Evolutionary conservation across 1,140 invertebrate genomes (phyloP).

Genomic region (Asbolus verrucosus): DNA sequence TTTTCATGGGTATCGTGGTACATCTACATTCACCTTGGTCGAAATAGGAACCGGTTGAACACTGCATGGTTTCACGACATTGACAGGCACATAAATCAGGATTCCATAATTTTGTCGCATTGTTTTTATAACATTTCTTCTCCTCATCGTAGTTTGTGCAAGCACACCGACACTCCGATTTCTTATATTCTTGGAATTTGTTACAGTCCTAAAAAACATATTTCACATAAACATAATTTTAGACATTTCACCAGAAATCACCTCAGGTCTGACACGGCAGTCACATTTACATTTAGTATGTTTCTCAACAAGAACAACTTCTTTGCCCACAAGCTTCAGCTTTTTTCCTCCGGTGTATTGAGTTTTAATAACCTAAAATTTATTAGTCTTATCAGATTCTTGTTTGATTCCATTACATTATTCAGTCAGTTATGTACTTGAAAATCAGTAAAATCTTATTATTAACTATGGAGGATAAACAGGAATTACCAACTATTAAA

Average conservation of each 20-base stretch:
- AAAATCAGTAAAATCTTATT: too few species aligned
- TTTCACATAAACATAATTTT: not conserved
- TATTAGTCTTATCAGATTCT: slow-evolving; percentile 35
- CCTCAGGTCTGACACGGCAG: slow-evolving; percentile 70
- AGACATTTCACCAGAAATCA: slow-evolving; percentile 55
- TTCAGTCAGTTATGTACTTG: too few species aligned
- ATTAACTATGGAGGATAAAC: too few species aligned
- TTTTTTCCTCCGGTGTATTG: slow-evolving; percentile 62
- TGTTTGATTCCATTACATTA: too few species aligned
- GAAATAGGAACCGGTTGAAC: slow-evolving; percentile 72
- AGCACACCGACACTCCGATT: slow-evolving; percentile 70
- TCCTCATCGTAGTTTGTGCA: slow-evolving; percentile 73
- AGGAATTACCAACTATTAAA: too few species aligned
- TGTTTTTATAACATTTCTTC: slow-evolving; percentile 68
- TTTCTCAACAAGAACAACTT: slow-evolving; percentile 70
- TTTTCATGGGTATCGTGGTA: slow-evolving; percentile 53
- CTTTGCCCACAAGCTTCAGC: slow-evolving; percentile 60
- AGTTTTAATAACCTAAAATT: slow-evolving; percentile 63
- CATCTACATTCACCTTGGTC: slow-evolving; percentile 73
- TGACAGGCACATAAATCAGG: slow-evolving; percentile 69
- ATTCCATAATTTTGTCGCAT: slow-evolving; percentile 72
- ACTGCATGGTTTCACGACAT: slow-evolving; percentile 69
- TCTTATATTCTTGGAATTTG: slow-evolving; percentile 69
- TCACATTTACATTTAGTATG: slow-evolving; percentile 74
- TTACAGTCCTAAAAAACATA: slow-evolving; percentile 69